Evolutionary conservation across 2,797 vertebrate species (phyloP).

Genomic region (Ficedula albicollis): DNA sequence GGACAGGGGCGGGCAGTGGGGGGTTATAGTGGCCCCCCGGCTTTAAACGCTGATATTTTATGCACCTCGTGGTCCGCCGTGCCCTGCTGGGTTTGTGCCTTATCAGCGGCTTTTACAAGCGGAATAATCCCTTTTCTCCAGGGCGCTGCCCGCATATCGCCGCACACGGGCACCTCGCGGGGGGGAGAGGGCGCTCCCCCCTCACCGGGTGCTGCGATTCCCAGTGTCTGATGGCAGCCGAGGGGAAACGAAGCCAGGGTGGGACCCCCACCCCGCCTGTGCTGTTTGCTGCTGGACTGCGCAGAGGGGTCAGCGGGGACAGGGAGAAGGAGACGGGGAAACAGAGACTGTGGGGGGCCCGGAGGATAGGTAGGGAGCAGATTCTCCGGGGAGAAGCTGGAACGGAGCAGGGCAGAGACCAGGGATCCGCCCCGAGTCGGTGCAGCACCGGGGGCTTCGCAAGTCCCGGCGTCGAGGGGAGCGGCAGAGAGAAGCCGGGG

Average conservation of each 20-base stretch:
- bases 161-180: neutral
- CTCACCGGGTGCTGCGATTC: neutral
- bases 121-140: neutral
- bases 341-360: neutral
- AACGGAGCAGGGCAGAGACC: neutral
- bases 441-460: neutral
- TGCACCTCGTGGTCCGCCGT: neutral
- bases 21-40: rapidly evolving
- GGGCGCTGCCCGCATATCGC: neutral
- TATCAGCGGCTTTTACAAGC: neutral
- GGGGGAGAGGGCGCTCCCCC: neutral
- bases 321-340: neutral
- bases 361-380: neutral
- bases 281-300: neutral
- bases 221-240: neutral
- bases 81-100: neutral
- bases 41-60: neutral
- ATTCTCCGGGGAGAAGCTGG: neutral
- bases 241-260: neutral
- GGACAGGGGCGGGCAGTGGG: neutral
- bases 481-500: neutral
- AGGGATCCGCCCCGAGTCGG: neutral
- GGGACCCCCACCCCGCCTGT: neutral
- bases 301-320: neutral
- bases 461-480: neutral